A percentile compares a stretch with the other conserved stretches of the same genome.
Conservation (phyloP, 2,888 invertebrate species). For the Stenolophus ochropezus region DNA sequence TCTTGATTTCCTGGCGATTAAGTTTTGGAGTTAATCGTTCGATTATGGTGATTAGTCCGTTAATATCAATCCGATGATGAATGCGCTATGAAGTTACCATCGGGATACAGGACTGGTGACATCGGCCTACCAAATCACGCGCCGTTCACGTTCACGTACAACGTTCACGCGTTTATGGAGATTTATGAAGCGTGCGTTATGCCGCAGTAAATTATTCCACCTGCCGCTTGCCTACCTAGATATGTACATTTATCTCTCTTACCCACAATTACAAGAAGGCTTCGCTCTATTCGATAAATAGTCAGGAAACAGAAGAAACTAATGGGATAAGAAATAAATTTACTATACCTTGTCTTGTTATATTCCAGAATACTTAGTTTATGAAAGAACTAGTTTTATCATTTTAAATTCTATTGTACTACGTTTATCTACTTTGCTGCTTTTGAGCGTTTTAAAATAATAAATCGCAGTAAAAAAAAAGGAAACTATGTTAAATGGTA, state of each 20-base stretch:
- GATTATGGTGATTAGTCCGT: constrained; percentile 27
- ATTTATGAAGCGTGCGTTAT: constrained; percentile 52
- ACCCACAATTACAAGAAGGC: constrained; percentile 43
- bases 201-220: constrained; percentile 52
- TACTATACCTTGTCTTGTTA: too few species aligned
- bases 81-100: background rate
- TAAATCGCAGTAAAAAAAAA: too few species aligned
- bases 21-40: constrained; percentile 9
- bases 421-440: too few species aligned
- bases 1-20: constrained; percentile 24
- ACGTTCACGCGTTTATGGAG: constrained; percentile 45
- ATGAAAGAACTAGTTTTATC: too few species aligned
- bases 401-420: too few species aligned
- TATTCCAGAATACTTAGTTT: too few species aligned
- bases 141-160: constrained; percentile 34
- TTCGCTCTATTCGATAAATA: background rate
- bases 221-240: constrained; percentile 33
- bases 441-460: too few species aligned
- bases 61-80: constrained; percentile 9
- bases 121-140: constrained; percentile 36
- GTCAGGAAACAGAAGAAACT: background rate
- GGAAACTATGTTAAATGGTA: too few species aligned
- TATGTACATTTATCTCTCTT: constrained; percentile 54
- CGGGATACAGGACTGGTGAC: constrained; percentile 10
- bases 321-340: too few species aligned